Evolutionary conservation across 1,140 invertebrate species (phyloP), one percentile per base, ranked within the genome.

Genomic region (Chionoecetes opilio): DNA sequence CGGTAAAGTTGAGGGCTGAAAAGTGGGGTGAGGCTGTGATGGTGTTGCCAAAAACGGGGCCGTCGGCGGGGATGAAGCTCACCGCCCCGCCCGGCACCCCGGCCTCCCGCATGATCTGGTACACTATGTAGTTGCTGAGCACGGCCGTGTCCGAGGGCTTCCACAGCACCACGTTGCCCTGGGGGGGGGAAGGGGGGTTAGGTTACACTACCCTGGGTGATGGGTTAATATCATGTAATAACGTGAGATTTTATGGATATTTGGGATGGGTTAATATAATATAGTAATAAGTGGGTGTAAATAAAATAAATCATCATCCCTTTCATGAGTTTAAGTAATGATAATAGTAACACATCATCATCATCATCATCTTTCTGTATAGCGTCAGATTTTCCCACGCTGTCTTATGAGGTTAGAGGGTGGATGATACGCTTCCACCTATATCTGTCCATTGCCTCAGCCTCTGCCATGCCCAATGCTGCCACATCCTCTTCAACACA

Each of bases 101-200:
- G 9, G 98, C 99, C 97, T 99, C 99, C 91, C 98, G 97, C 97
- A 99, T 98, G 38, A 99, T 98, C 97, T 99, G 98, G 97, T 98
- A 99, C 91, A 99, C 99, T 91, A 98, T 98, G 98, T 99, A 99
- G 97, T 99, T 99, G 17, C 99, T 99, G 0, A 99, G 97, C 14
- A 99, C 97, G 37, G 99, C 99, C 3, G 99, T 99, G 97, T 99
- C 99, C 11, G 99, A 99, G 0, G 99, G 99, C 97, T 99, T 99
- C 99, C 99, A 99, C 88, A 99, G 96, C 14, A 99, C 99, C 53
- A 98, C 98, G 97, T 99, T 99, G 29, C 99, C 99, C 98, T 98
- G 96, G 97, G 97, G 34, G 96, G 63, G 32, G 38, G 31, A 5
- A 26, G 31, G n/a, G 82, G 82, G 82, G 26, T 29, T 6, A 29